phyloP scores from a whole-genome alignment of 2,113 vertebrate genomes.

The Sorex fumeus region DNA sequence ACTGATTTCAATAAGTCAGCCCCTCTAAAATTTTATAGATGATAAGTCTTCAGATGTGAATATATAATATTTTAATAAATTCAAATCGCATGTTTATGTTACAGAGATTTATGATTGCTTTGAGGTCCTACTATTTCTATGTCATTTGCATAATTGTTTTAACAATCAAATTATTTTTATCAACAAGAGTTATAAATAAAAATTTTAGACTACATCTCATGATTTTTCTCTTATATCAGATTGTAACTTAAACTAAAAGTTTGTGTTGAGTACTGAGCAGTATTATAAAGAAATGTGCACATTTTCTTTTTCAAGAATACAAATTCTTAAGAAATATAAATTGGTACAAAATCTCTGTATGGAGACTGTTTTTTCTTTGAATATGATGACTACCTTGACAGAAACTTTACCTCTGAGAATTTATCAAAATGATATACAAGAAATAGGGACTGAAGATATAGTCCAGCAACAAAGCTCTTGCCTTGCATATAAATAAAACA shows the following conservation, averaged over 20 bases:
- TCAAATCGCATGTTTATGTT: not conserved
- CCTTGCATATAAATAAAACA: no score
- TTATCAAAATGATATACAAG: no score
- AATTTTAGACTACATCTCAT: not conserved
- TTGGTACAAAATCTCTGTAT: not conserved
- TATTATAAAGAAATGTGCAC: not conserved
- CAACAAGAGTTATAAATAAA: not conserved
- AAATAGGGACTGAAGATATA: no score
- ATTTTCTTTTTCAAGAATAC: not conserved
- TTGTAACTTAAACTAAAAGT: slow-evolving; percentile 16
- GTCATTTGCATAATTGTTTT: not conserved
- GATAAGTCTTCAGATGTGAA: not conserved
- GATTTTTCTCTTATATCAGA: not conserved
- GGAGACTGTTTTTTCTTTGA: not conserved
- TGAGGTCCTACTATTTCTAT: not conserved
- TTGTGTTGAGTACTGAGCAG: not conserved
- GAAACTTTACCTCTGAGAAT: not conserved
- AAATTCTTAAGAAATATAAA: no score
- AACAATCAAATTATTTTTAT: not conserved
- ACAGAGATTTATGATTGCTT: not conserved
- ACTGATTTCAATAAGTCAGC: not conserved
- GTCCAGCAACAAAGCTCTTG: no score
- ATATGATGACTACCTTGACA: not conserved
- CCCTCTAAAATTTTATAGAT: not conserved
- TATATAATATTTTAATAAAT: not conserved